phyloP scores from a whole-genome alignment of 2,797 vertebrate genomes.

The Loris lydekkerianus region DNA sequence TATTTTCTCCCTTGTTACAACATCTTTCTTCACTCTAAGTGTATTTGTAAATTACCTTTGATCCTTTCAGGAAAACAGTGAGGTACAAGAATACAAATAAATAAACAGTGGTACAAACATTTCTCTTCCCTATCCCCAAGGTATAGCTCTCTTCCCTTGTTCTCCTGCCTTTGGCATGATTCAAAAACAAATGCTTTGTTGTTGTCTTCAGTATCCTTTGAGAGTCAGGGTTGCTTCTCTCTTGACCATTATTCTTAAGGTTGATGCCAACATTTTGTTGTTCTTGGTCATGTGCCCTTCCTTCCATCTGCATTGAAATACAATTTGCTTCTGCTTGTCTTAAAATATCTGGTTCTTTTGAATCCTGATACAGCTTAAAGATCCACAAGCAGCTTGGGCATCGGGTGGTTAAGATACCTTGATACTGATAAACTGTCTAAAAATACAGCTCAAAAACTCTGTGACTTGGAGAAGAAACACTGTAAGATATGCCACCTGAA shows the following conservation, averaged over 20 bases:
- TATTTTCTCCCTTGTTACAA: constrained; percentile 19
- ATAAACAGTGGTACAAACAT: background rate
- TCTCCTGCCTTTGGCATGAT: background rate
- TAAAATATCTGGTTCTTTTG: constrained; percentile 22
- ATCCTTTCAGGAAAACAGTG: background rate
- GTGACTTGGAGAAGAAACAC: background rate
- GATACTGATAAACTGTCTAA: constrained; percentile 40
- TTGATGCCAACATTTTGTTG: constrained; percentile 2
- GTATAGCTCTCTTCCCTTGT: background rate
- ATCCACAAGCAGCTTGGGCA: background rate
- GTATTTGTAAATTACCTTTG: constrained; percentile 23
- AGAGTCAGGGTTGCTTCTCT: constrained; percentile 10
- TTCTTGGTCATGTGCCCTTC: constrained; percentile 44
- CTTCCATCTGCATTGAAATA: constrained; percentile 54
- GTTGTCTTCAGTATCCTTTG: background rate
- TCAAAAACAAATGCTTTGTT: background rate
- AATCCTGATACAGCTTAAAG: background rate
- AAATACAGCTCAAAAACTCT: background rate
- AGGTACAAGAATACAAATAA: background rate
- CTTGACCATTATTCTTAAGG: constrained; percentile 39
- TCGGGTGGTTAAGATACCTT: background rate
- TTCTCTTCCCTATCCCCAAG: background rate
- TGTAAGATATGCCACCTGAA: too few relatives aligned
- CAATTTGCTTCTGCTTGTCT: constrained; percentile 36
- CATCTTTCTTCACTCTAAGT: background rate